These are phyloP conservation scores for Falco peregrinus DNA, from an alignment of 2,797 vertebrate genomes.

Conservation along the genomic window DNA sequence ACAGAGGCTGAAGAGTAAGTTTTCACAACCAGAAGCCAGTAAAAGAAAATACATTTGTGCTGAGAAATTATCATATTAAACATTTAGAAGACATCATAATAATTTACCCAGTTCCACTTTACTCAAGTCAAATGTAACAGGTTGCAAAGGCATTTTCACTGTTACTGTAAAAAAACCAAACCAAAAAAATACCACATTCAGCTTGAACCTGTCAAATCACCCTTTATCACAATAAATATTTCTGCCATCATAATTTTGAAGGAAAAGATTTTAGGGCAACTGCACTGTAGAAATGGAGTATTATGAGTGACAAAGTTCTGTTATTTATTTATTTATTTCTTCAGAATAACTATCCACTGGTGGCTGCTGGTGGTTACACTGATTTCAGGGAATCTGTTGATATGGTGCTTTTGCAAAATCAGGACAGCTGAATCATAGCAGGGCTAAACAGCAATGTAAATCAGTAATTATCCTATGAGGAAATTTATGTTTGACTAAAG, in stretches of 20 bases:
- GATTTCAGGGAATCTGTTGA: background rate
- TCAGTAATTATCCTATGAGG: background rate
- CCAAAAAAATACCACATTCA: background rate
- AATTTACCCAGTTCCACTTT: background rate
- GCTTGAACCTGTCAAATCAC: background rate
- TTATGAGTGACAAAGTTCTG: background rate
- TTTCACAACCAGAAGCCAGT: background rate
- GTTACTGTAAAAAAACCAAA: background rate
- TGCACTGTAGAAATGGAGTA: background rate
- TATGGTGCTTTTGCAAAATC: background rate
- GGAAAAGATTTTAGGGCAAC: background rate
- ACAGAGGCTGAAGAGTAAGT: background rate
- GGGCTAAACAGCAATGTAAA: background rate
- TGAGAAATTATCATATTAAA: background rate
- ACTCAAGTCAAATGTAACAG: background rate
- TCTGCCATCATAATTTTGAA: background rate
- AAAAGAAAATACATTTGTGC: background rate
- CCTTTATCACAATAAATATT: background rate
- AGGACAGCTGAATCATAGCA: background rate
- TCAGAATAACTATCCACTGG: background rate
- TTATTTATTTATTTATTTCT: background rate
- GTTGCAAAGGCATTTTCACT: background rate
- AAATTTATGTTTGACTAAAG: background rate
- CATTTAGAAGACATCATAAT: background rate
- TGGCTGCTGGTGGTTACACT: background rate